Percentiles rank a stretch among this genome's conserved stretches.
These are phyloP conservation scores for Mantis religiosa DNA, from an alignment of 2,888 invertebrate genomes.

Conservation along the genomic window DNA sequence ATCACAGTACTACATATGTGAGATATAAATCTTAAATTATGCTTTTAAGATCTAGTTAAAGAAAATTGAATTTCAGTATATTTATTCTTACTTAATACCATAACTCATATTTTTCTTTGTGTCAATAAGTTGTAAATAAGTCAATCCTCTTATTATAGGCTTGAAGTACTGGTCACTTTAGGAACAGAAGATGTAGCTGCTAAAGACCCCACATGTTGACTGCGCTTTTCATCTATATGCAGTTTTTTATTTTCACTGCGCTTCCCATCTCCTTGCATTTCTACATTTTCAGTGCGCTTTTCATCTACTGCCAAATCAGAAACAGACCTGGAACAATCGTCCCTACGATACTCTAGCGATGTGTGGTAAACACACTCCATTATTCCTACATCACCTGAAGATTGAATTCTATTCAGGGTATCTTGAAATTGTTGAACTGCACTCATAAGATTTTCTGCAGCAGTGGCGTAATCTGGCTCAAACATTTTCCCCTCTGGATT, in stretches of 20 bases:
- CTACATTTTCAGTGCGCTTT: neutral
- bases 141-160: neutral
- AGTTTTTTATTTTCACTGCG: too few species aligned
- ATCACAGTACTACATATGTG: too few species aligned
- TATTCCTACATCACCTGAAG: neutral
- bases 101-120: neutral
- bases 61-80: too few species aligned
- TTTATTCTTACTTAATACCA: too few species aligned
- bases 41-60: too few species aligned
- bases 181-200: neutral
- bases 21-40: too few species aligned
- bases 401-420: neutral
- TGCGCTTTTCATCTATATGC: too few species aligned
- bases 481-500: slow-evolving; percentile 68
- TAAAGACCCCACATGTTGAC: neutral
- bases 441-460: slow-evolving; percentile 49
- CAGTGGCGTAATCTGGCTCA: slow-evolving; percentile 59
- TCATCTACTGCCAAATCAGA: too few species aligned
- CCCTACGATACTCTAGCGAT: neutral
- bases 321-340: neutral
- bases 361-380: neutral
- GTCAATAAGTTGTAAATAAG: neutral
- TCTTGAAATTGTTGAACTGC: neutral
- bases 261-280: too few species aligned
- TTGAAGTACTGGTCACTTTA: neutral